Evolutionary conservation across 2,888 invertebrate species (phyloP).

Genomic region (Octonoba sinensis): DNA sequence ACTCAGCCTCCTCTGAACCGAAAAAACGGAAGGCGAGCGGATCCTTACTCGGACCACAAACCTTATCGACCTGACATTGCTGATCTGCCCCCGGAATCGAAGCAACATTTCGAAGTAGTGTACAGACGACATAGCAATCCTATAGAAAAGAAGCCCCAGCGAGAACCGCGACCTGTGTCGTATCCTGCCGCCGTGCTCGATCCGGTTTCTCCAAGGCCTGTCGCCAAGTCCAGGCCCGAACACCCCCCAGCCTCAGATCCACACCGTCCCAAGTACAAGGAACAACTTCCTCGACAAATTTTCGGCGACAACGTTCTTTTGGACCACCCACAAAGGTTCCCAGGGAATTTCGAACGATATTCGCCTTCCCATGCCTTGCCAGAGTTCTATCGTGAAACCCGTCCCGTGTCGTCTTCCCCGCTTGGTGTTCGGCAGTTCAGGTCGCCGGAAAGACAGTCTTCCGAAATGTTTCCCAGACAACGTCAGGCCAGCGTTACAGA

Average conservation of each 20-base stretch:
- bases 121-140: constrained; percentile 63
- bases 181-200: constrained; percentile 58
- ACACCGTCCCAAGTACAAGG: constrained; percentile 49
- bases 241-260: constrained; percentile 23
- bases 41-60: constrained; percentile 30
- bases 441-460: constrained; percentile 53
- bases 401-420: constrained; percentile 50
- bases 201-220: constrained; percentile 49
- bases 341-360: constrained; percentile 37
- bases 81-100: constrained; percentile 15
- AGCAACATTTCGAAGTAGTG: constrained; percentile 52
- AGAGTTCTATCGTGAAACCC: constrained; percentile 53
- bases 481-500: constrained; percentile 40
- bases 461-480: constrained; percentile 47
- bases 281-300: constrained; percentile 28
- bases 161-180: constrained; percentile 58
- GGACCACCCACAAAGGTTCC: constrained; percentile 47
- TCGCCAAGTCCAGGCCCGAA: constrained; percentile 24
- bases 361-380: constrained; percentile 29
- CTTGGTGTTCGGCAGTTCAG: constrained; percentile 42
- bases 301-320: constrained; percentile 38
- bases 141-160: constrained; percentile 42
- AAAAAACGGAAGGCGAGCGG: constrained; percentile 29
- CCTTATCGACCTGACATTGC: constrained; percentile 24
- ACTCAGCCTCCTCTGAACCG: constrained; percentile 22